phyloP scores from a whole-genome alignment of 1,140 invertebrate species.

The Zeugodacus cucurbitae region DNA sequence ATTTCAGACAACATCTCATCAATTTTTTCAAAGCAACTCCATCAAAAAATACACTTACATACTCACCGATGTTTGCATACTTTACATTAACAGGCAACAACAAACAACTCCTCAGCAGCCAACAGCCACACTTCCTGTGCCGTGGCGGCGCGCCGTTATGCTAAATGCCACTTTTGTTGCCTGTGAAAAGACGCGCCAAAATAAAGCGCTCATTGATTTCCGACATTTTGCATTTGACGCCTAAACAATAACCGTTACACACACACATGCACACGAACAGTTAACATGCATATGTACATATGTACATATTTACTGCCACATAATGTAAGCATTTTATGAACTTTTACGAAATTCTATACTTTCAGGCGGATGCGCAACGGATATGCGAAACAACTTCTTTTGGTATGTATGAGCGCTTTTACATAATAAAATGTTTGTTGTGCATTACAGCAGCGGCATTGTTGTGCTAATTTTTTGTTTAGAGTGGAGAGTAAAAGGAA shows the following conservation, averaged over 20 bases:
- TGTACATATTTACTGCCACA: background rate
- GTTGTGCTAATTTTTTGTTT: background rate
- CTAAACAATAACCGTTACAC: background rate
- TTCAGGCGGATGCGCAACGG: background rate
- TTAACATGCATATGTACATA: background rate
- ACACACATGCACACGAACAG: background rate
- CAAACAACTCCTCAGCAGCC: background rate
- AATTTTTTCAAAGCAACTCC: background rate
- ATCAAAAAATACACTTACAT: background rate
- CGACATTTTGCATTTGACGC: background rate
- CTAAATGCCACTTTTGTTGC: background rate
- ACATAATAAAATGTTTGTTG: background rate
- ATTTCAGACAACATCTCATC: background rate
- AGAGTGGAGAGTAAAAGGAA: background rate
- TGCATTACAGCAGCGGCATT: background rate
- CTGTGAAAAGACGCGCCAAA: background rate
- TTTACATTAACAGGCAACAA: background rate
- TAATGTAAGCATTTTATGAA: background rate
- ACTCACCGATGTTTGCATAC: background rate
- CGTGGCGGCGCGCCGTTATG: background rate
- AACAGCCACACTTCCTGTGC: background rate
- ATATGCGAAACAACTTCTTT: background rate
- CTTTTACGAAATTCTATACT: background rate
- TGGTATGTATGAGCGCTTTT: background rate
- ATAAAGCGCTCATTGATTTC: constrained; percentile 16